Evolutionary conservation across 2,113 vertebrate genomes (phyloP).

Genomic region (Pterocles gutturalis): DNA sequence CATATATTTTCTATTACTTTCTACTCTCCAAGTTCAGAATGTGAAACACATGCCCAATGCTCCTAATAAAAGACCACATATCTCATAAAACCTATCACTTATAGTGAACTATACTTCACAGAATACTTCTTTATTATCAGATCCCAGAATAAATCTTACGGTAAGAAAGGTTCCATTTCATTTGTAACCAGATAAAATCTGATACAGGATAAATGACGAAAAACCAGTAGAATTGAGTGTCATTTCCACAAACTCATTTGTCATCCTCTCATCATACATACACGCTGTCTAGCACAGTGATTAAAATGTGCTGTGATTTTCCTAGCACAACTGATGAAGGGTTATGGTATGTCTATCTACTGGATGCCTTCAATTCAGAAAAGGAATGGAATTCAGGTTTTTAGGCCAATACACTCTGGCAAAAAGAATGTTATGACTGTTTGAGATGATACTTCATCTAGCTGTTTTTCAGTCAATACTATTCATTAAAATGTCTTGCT

Average conservation of each 20-base stretch:
- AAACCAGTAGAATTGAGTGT: not conserved
- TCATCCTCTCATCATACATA: not conserved
- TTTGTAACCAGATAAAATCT: not conserved
- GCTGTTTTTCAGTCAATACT: not conserved
- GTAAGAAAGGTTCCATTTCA: not conserved
- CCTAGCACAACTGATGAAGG: not conserved
- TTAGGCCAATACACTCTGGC: not conserved
- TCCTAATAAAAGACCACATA: not conserved
- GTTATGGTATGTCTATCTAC: not conserved
- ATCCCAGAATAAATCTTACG: rapidly evolving
- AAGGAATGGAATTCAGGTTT: not conserved
- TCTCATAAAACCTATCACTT: not conserved
- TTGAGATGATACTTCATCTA: not conserved
- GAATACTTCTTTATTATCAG: not conserved
- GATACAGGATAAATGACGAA: not conserved
- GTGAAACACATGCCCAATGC: not conserved
- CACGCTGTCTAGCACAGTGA: rapidly evolving
- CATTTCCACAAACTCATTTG: not conserved
- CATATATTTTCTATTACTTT: not conserved
- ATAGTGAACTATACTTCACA: not conserved
- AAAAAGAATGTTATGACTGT: not conserved
- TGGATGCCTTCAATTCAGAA: not conserved
- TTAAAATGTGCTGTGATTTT: not conserved
- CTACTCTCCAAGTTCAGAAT: not conserved
- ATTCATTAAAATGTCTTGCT: not conserved